phyloP scores from a whole-genome alignment of 2,888 invertebrate species.

The Hirtodrosophila duncani region DNA sequence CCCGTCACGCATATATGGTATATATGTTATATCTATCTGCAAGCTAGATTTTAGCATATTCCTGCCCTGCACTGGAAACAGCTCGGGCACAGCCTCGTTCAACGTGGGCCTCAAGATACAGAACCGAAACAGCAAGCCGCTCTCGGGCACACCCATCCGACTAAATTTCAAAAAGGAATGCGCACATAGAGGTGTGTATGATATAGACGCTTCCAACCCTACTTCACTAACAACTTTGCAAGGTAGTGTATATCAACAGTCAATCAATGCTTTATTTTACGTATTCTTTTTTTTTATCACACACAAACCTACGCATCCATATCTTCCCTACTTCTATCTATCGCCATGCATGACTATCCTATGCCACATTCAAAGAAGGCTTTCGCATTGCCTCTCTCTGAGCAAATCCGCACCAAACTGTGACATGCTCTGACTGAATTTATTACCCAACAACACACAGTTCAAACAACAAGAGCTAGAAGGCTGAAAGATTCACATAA shows the following conservation, averaged over 20 bases:
- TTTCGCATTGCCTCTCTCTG: too few species aligned
- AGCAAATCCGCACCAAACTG: too few species aligned
- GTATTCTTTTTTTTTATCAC: slow-evolving; percentile 7
- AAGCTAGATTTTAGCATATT: slow-evolving; percentile 89
- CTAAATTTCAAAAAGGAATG: slow-evolving; percentile 95
- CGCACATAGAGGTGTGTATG: slow-evolving; percentile 92
- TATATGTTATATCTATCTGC: too few species aligned
- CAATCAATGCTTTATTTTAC: slow-evolving; percentile 54
- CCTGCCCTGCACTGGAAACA: slow-evolving; percentile 91
- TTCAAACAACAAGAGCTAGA: too few species aligned
- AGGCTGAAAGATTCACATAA: too few species aligned
- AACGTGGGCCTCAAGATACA: slow-evolving; percentile 91
- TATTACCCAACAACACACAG: too few species aligned
- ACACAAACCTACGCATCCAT: slow-evolving; percentile 2
- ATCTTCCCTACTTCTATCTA: too few species aligned
- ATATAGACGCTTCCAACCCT: slow-evolving; percentile 79
- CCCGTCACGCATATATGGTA: too few species aligned
- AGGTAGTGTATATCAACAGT: slow-evolving; percentile 78
- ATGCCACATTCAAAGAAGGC: too few species aligned
- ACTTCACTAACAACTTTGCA: slow-evolving; percentile 78
- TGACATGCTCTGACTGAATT: too few species aligned
- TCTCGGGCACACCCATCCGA: slow-evolving; percentile 92
- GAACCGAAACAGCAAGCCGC: slow-evolving; percentile 86
- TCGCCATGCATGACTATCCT: too few species aligned
- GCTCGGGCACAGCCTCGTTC: slow-evolving; percentile 91